A percentile compares a stretch with the other conserved stretches of the same genome.
These are phyloP conservation scores for Orthosia incerta DNA, from an alignment of 2,888 invertebrate genomes.

Conservation along the genomic window DNA sequence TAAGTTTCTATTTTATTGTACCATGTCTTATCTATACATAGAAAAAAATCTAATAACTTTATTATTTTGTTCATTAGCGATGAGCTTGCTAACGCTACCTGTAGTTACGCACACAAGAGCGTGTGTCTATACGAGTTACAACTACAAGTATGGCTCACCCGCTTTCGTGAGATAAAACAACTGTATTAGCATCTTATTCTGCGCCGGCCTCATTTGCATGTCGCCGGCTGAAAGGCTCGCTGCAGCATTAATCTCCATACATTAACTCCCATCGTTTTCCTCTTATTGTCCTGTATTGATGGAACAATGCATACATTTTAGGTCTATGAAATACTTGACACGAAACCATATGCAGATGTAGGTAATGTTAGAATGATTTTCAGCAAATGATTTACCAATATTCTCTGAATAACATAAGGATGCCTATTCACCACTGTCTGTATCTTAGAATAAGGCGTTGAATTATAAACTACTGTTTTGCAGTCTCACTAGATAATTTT, in stretches of 20 bases:
- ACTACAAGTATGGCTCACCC: too few species aligned
- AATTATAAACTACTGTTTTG: neutral
- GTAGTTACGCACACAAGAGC: too few species aligned
- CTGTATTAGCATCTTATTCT: slow-evolving; percentile 53
- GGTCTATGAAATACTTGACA: neutral
- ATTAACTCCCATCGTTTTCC: slow-evolving; percentile 59
- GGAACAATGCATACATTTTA: slow-evolving; percentile 26
- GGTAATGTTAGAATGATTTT: neutral
- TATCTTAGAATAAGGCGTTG: neutral
- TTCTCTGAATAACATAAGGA: neutral
- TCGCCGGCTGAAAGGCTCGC: slow-evolving; percentile 45
- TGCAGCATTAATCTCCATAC: slow-evolving; percentile 63
- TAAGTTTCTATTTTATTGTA: too few species aligned
- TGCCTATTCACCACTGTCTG: neutral
- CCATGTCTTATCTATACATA: too few species aligned
- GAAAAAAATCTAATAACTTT: too few species aligned
- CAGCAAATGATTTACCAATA: neutral
- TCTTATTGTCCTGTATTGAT: slow-evolving; percentile 46
- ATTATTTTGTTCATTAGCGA: too few species aligned
- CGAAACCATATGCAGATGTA: neutral
- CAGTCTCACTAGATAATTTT: neutral
- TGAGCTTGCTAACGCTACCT: too few species aligned
- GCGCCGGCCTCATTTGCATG: slow-evolving; percentile 55
- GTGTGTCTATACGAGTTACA: too few species aligned
- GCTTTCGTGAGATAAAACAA: too few species aligned